Evolutionary conservation across 2,113 vertebrate genomes (phyloP).

Genomic region (Catharus minimus): DNA sequence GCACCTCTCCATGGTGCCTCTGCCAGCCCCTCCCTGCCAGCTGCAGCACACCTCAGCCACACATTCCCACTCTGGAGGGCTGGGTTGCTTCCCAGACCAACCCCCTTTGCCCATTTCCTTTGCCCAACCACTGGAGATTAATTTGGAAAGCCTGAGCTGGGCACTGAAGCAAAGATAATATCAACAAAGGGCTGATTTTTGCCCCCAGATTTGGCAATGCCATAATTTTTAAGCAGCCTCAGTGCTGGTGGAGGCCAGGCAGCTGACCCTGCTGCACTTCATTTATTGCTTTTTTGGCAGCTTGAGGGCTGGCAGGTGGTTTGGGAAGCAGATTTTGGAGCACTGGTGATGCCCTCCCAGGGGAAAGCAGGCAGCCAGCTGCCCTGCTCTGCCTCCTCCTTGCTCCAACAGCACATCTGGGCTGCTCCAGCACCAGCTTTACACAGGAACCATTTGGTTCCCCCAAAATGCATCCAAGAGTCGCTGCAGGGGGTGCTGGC

Average conservation of each 20-base stretch:
- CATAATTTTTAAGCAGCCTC: background rate
- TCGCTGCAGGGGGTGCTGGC: background rate
- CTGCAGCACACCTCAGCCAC: background rate
- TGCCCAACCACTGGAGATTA: background rate
- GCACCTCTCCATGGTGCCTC: background rate
- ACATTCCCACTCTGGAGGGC: background rate
- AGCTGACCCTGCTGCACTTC: background rate
- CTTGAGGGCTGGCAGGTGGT: background rate
- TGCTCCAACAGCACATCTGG: background rate
- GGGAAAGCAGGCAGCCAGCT: background rate
- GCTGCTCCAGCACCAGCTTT: background rate
- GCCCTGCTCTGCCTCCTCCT: background rate
- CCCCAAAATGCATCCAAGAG: background rate
- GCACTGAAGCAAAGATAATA: accelerated
- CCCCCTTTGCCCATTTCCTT: background rate
- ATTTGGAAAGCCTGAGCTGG: background rate
- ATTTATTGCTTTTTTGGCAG: background rate
- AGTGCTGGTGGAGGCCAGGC: background rate
- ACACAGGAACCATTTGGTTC: background rate
- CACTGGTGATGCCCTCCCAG: background rate
- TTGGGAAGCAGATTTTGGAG: background rate
- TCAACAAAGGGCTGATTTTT: background rate
- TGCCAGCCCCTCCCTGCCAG: background rate
- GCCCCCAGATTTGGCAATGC: background rate
- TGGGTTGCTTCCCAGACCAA: background rate